Percentiles rank a stretch among this genome's conserved stretches.
Conservation (phyloP, 2,113 vertebrate species). For the Chionis minor region DNA sequence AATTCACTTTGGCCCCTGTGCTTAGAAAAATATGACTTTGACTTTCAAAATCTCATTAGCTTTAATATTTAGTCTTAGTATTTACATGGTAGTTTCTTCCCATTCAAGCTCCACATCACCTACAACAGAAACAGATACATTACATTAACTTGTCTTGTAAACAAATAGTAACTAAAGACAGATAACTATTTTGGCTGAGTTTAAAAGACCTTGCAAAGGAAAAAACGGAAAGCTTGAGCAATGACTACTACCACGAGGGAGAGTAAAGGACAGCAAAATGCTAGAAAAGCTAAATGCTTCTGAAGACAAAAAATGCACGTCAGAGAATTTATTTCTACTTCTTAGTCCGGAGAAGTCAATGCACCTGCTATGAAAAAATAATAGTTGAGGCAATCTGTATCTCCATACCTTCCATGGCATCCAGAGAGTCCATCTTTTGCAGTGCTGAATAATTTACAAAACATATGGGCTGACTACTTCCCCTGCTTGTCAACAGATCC, state of each 20-base stretch:
- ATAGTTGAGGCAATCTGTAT: not conserved
- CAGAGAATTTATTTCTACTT: not conserved
- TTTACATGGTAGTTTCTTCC: constrained; percentile 98
- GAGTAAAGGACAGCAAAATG: not conserved
- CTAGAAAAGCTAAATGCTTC: not conserved
- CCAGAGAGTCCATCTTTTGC: constrained; percentile 98
- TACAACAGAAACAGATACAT: constrained; percentile 67
- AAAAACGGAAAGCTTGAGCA: not conserved
- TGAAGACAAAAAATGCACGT: not conserved
- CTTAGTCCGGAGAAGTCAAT: not conserved
- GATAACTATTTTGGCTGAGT: not conserved
- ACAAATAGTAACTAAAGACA: not conserved
- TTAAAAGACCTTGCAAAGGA: not conserved
- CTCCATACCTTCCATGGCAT: constrained; percentile 95
- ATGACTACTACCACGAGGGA: not conserved
- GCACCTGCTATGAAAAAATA: not conserved
- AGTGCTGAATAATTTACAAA: constrained; percentile 96
- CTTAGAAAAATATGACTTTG: constrained; percentile 61
- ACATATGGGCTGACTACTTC: constrained; percentile 90
- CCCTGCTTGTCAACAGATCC: constrained; percentile 90
- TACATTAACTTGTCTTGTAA: not conserved
- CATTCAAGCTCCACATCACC: constrained; percentile 98
- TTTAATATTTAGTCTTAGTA: constrained; percentile 5
- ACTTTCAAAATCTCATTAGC: constrained; percentile 35
- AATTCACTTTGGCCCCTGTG: constrained; percentile 75